Conservation (phyloP, 1,140 invertebrate genomes). For the Antheraea mylitta region DNA sequence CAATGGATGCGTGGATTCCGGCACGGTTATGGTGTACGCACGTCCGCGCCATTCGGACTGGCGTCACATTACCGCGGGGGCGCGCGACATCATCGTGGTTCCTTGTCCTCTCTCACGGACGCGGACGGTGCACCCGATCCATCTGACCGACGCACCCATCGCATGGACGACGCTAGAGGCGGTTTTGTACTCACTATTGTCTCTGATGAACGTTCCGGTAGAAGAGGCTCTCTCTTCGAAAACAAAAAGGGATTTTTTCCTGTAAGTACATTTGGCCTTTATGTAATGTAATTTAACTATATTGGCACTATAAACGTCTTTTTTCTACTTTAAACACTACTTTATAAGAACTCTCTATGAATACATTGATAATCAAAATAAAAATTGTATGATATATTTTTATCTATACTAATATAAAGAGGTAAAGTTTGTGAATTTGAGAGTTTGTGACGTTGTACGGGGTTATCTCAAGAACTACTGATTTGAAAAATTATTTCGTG, state of each 20-base stretch:
- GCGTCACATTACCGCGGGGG: constrained; percentile 93
- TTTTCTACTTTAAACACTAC: too few species aligned
- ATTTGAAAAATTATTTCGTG: too few species aligned
- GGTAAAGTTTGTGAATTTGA: too few species aligned
- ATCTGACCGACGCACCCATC: constrained; percentile 88
- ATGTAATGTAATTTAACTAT: background rate
- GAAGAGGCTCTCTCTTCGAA: constrained; percentile 94
- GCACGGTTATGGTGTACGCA: constrained; percentile 98
- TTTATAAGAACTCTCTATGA: too few species aligned
- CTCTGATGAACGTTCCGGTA: constrained; percentile 91
- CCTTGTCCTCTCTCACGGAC: constrained; percentile 88
- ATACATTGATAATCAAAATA: too few species aligned
- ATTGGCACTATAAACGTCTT: too few species aligned
- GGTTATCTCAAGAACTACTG: too few species aligned
- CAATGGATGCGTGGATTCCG: constrained; percentile 99
- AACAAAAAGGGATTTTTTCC: constrained; percentile 94
- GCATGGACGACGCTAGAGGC: constrained; percentile 95
- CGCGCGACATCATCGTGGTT: constrained; percentile 84
- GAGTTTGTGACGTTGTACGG: too few species aligned
- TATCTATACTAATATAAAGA: too few species aligned
- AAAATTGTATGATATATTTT: too few species aligned
- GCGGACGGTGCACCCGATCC: constrained; percentile 83
- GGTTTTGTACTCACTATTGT: constrained; percentile 97
- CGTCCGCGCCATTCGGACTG: constrained; percentile 96
- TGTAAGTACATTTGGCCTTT: constrained; percentile 77